Conservation (phyloP, 2,797 vertebrate species). For the Gadopsis bispinosus region DNA sequence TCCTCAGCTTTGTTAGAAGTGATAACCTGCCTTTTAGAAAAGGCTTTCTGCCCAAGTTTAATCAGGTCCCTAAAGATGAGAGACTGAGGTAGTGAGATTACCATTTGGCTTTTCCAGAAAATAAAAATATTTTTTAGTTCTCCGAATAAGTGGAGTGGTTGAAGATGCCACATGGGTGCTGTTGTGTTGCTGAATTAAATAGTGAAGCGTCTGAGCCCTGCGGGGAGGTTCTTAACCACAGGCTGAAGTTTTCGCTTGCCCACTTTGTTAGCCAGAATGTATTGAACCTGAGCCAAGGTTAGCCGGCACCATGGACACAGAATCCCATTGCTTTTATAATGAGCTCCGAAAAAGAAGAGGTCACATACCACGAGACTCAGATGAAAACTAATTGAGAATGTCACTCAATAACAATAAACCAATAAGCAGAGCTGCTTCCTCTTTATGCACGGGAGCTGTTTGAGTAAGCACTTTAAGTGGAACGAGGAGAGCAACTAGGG, state of each 20-base stretch:
- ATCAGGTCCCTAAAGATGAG: conserved; percentile 37
- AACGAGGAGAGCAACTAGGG: conserved; percentile 35
- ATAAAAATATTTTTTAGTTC: conserved; percentile 30
- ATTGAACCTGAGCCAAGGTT: conserved; percentile 61
- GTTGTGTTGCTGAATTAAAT: conserved; percentile 68
- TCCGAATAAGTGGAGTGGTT: conserved; percentile 56
- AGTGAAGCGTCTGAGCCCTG: conserved; percentile 57
- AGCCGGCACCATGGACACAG: conserved; percentile 18
- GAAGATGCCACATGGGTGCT: conserved; percentile 50
- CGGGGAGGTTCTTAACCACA: conserved; percentile 59
- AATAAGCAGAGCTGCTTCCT: conserved; percentile 46
- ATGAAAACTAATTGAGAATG: conserved; percentile 70
- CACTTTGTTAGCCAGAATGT: conserved; percentile 61
- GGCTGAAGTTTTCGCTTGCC: conserved; percentile 54
- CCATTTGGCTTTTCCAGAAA: conserved; percentile 42
- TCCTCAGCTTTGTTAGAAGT: conserved; percentile 4
- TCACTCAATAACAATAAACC: conserved; percentile 67
- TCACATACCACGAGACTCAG: conserved; percentile 53
- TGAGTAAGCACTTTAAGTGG: conserved; percentile 47
- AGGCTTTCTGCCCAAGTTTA: conserved; percentile 16
- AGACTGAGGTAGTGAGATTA: conserved; percentile 1
- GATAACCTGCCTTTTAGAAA: conserved; percentile 6
- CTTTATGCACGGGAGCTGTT: conserved; percentile 55
- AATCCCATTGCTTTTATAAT: conserved; percentile 65
- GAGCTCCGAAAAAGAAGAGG: conserved; percentile 55